Evolutionary conservation across 2,797 vertebrate species (phyloP).

Genomic region (Urosaurus nigricauda): DNA sequence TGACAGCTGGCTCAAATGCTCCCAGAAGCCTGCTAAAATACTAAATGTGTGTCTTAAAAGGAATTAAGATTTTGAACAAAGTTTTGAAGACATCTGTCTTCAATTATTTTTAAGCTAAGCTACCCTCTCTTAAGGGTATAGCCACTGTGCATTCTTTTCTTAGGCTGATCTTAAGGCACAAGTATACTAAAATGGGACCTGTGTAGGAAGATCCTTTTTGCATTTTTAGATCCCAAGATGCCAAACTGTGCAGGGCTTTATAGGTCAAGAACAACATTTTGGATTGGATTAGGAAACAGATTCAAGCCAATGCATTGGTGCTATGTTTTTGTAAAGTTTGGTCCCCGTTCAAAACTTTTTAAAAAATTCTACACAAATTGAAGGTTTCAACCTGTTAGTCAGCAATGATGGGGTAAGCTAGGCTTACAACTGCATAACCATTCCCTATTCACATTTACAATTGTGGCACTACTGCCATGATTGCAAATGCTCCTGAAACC

Average conservation of each 20-base stretch:
- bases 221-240: not conserved
- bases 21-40: not conserved
- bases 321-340: not conserved
- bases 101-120: not conserved
- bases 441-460: too few species aligned
- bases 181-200: not conserved
- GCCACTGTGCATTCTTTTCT: not conserved
- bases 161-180: not conserved
- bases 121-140: not conserved
- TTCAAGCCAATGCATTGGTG: not conserved
- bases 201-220: not conserved
- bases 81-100: constrained; percentile 18
- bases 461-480: too few species aligned
- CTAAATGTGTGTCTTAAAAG: not conserved
- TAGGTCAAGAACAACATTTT: not conserved
- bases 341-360: not conserved
- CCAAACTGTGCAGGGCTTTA: not conserved
- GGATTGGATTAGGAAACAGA: not conserved
- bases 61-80: not conserved
- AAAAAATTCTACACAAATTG: not conserved
- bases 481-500: too few species aligned
- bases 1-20: not conserved
- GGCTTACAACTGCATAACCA: too few species aligned
- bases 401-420: too few species aligned
- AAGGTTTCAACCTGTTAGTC: too few species aligned